Evolutionary conservation across 2,888 invertebrate species (phyloP).

Genomic region (Agrypnus murinus): DNA sequence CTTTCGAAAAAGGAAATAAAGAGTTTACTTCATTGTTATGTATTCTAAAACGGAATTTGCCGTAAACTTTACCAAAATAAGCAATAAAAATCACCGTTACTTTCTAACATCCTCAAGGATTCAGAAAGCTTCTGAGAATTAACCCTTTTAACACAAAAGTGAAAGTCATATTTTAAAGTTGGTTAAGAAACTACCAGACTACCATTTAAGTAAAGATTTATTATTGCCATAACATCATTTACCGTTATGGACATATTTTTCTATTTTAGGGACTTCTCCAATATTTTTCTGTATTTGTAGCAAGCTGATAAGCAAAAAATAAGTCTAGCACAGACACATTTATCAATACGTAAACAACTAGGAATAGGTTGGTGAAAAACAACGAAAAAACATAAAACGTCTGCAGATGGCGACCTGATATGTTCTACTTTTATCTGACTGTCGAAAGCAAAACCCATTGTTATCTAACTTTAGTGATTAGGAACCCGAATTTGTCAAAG

Average conservation of each 20-base stretch:
- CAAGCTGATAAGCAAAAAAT: not conserved
- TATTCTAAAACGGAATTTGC: too few species aligned
- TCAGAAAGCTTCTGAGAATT: not conserved
- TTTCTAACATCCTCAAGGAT: slow-evolving; percentile 22
- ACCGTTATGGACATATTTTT: slow-evolving; percentile 28
- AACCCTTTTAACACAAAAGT: slow-evolving; percentile 44
- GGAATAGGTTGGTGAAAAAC: slow-evolving; percentile 38
- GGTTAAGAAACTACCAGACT: too few species aligned
- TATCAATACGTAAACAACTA: slow-evolving; percentile 40
- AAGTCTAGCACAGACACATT: slow-evolving; percentile 33
- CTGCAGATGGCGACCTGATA: slow-evolving; percentile 58
- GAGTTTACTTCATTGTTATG: too few species aligned
- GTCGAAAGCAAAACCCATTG: slow-evolving; percentile 51
- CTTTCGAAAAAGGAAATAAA: too few species aligned
- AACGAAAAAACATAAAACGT: slow-evolving; percentile 37
- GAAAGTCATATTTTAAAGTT: slow-evolving; percentile 44
- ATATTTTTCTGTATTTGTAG: not conserved
- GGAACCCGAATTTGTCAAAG: slow-evolving; percentile 43
- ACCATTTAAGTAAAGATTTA: too few species aligned
- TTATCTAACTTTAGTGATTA: slow-evolving; percentile 49
- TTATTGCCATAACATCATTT: slow-evolving; percentile 19
- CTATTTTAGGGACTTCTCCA: slow-evolving; percentile 9
- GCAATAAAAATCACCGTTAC: slow-evolving; percentile 20
- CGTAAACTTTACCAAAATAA: not conserved
- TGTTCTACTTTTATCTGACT: slow-evolving; percentile 46